A percentile compares a stretch with the other conserved stretches of the same genome.
phyloP scores from a whole-genome alignment of 2,113 vertebrate genomes.

The Gnathonemus longibarbis region DNA sequence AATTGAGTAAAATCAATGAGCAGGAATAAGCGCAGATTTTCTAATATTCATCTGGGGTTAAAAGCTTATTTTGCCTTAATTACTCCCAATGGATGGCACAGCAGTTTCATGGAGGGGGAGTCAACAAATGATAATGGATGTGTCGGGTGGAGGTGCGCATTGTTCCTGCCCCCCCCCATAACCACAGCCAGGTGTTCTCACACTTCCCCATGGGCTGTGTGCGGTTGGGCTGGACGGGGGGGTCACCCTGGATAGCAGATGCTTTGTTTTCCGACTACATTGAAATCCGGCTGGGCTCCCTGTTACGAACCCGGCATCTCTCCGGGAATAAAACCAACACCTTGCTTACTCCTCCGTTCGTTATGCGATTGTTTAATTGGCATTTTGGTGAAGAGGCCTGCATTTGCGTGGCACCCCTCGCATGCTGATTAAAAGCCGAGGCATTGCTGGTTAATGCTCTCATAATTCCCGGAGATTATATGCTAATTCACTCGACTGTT shows the following conservation, averaged over 20 bases:
- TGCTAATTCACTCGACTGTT: slow-evolving; percentile 57
- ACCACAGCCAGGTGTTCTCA: slow-evolving; percentile 57
- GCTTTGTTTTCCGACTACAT: background rate
- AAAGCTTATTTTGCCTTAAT: slow-evolving; percentile 62
- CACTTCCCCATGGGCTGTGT: background rate
- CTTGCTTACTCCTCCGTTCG: slow-evolving; percentile 15
- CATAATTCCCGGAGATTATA: slow-evolving; percentile 61
- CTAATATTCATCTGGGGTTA: slow-evolving; percentile 62
- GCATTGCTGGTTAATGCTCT: slow-evolving; percentile 49
- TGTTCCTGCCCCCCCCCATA: slow-evolving; percentile 56
- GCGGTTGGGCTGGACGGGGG: background rate
- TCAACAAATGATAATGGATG: slow-evolving; percentile 66
- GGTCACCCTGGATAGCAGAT: background rate
- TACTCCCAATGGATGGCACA: slow-evolving; percentile 47
- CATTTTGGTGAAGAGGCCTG: background rate
- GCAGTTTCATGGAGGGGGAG: slow-evolving; percentile 51
- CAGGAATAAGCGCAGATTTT: slow-evolving; percentile 25
- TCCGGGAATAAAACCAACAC: background rate
- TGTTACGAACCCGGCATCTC: background rate
- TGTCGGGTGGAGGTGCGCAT: slow-evolving; percentile 52
- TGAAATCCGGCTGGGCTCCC: background rate
- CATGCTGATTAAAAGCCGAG: slow-evolving; percentile 27
- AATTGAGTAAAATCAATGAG: slow-evolving; percentile 21
- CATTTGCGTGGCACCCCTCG: background rate
- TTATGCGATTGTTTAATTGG: slow-evolving; percentile 1